Percentiles rank a stretch among this genome's conserved stretches.
These are phyloP conservation scores for Parnassius apollo DNA, from an alignment of 2,888 invertebrate species.

Conservation along the genomic window DNA sequence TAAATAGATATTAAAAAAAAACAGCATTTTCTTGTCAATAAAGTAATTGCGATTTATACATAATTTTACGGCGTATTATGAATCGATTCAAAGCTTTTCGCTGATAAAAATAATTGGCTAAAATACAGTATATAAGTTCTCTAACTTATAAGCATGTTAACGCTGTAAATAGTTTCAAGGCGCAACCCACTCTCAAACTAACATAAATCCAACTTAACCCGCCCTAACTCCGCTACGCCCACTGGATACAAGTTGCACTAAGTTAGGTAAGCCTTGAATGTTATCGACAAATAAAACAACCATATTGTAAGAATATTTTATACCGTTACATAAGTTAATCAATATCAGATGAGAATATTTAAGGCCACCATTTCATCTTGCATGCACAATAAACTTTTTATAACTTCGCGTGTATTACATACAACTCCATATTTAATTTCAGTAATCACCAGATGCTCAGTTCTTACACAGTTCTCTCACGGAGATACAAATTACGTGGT, in stretches of 20 bases:
- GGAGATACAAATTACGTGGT: too few species aligned
- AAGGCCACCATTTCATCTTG: too few species aligned
- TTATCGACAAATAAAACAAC: slow-evolving; percentile 11
- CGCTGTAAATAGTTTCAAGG: slow-evolving; percentile 43
- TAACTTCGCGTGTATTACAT: too few species aligned
- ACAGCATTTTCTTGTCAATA: too few species aligned
- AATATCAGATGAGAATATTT: neutral
- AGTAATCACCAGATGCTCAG: too few species aligned
- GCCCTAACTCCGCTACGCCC: slow-evolving; percentile 29
- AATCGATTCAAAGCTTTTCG: too few species aligned
- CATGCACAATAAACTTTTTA: too few species aligned
- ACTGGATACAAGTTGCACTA: slow-evolving; percentile 25
- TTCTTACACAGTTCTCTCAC: too few species aligned
- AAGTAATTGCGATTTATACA: too few species aligned
- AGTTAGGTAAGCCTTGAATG: slow-evolving; percentile 20
- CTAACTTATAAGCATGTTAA: slow-evolving; percentile 54
- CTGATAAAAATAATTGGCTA: slow-evolving; percentile 24
- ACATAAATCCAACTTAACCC: slow-evolving; percentile 67
- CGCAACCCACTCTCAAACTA: slow-evolving; percentile 42
- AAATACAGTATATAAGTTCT: slow-evolving; percentile 43
- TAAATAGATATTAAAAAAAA: too few species aligned
- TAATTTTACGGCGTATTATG: too few species aligned
- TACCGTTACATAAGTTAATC: neutral
- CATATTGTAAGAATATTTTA: slow-evolving; percentile 4
- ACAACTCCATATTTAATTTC: too few species aligned